Evolutionary conservation across 2,113 vertebrate genomes (phyloP), one percentile per base, ranked within the genome.

Genomic region (Paralichthys olivaceus): DNA sequence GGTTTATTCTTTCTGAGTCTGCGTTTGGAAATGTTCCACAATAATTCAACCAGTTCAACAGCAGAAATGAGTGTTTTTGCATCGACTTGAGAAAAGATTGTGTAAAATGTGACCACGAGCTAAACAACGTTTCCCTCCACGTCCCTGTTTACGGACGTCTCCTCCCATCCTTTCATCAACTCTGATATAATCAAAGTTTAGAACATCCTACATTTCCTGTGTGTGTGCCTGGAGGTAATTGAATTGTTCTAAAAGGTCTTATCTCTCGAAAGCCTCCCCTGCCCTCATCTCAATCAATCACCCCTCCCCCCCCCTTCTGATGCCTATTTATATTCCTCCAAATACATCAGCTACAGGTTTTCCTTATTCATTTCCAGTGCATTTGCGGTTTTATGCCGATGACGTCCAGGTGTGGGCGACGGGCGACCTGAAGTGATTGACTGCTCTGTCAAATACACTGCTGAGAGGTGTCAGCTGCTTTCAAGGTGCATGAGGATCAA

Each of bases 171-270:
- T 84, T 77, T 85, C 81, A 90, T 84, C 78, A 79, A 29, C 79
- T 60, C 58, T 64, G 63, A 79, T 84, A 37, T 76, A 75, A 83
- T 87, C 74, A 81, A 79, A 77, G 29, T 81, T 86, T 68, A 80
- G 60, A 76, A 64, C 77, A 26, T 70, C 64, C 79, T 64, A 67
- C 66, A 65, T 66, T 61, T 75, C 58, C 74, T 74, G 77, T 57
- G 68, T 73, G 77, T 58, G 68, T 32, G 68, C 81, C 95, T 93
- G 91, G 76, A 93, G 91, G 92, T 96, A 96, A 96, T 96, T 95
- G 94, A 94, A 94, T 93, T 92, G 90, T 94, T 96, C 95, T 96
- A 94, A 93, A 28, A 94, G 93, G 93, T 95, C 94, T 96, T 92
- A 94, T 95, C 87, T 93, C 90, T 93, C 43, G 45, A 86, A 89